Evolutionary conservation across 1,140 invertebrate genomes (phyloP).

Genomic region (Drosophila bocqueti): DNA sequence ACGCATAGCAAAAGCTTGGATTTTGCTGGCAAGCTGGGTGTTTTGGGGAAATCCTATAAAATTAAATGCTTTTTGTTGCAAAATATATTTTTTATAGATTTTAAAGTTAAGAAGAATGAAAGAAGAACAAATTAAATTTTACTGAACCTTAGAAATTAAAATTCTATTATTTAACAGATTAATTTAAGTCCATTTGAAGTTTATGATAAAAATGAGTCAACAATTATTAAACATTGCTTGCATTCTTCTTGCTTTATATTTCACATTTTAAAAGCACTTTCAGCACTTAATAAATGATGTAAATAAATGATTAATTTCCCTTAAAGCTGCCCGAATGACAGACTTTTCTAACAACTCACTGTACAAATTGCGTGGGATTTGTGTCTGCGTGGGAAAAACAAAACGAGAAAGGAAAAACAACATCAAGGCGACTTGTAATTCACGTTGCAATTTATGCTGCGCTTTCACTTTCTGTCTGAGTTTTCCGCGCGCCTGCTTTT

Average conservation of each 20-base stretch:
- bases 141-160: not conserved
- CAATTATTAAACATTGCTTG: not conserved
- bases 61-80: not conserved
- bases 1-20: not conserved
- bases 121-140: not conserved
- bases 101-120: not conserved
- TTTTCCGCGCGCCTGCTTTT: slow-evolving; percentile 18
- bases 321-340: not conserved
- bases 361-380: slow-evolving; percentile 17
- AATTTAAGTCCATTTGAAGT: not conserved
- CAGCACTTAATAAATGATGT: slow-evolving; percentile 5
- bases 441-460: slow-evolving; percentile 75
- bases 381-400: slow-evolving; percentile 6
- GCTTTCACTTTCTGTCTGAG: slow-evolving; percentile 62
- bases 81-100: not conserved
- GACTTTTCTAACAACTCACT: slow-evolving; percentile 20
- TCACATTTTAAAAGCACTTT: slow-evolving; percentile 2
- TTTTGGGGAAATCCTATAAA: not conserved
- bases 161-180: not conserved
- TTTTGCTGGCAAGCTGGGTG: not conserved
- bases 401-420: slow-evolving; percentile 7
- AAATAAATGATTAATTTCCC: slow-evolving; percentile 2
- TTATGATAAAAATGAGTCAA: not conserved
- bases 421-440: slow-evolving; percentile 65
- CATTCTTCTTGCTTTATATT: no score